Base-by-base conservation (phyloP, 2,797 vertebrate species). In the Dromococcyx pavoninus region DNA sequence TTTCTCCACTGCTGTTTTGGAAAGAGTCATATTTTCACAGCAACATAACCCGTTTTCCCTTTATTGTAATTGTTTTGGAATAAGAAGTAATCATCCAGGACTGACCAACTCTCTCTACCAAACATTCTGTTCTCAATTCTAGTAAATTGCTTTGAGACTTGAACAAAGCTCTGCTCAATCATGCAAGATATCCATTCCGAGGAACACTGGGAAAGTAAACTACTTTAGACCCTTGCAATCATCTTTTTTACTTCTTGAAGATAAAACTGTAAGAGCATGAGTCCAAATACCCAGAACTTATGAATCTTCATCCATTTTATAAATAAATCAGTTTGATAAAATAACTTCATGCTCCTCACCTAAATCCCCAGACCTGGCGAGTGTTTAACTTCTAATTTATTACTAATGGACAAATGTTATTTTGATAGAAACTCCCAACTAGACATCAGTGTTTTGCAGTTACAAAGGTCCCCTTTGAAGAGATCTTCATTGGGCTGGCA, bases 141-240 rank as follows among this genome's bases (percentile, higher is more conserved):
- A 92, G 95, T 95, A 98, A 98, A 98, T 98, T 98, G 97, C 97
- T 98, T 97, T 97, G 97, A 97, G 97, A 97, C 95, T 97, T 97
- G 97, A 97, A 95, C 96, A 98, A 97, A 97, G 96, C 97, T 96
- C 96, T 91, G 95, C 88, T 97, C 97, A 97, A 96, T 98, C 97
- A 97, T 96, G 96, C 95, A 96, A 93, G 95, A 91, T 97, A 97
- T 88, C 97, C 77, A 92, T 96, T 97, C 94, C 13, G 37, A 95
- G 94, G 95, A 96, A 93, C 74, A 89, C 86, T 16, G 10, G 82
- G 50, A 95, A 97, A 97, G 96, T 93, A 97, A 97, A 96, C 96
- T 96, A 58, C 88, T 87, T 91, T 81, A 96, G 93, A 94, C 85
- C 28, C 25, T 84, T 77, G 53, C 33, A 91, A 89, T 94, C 62